Conservation (phyloP, 2,797 vertebrate species). For the Yasuhikotakia modesta region DNA sequence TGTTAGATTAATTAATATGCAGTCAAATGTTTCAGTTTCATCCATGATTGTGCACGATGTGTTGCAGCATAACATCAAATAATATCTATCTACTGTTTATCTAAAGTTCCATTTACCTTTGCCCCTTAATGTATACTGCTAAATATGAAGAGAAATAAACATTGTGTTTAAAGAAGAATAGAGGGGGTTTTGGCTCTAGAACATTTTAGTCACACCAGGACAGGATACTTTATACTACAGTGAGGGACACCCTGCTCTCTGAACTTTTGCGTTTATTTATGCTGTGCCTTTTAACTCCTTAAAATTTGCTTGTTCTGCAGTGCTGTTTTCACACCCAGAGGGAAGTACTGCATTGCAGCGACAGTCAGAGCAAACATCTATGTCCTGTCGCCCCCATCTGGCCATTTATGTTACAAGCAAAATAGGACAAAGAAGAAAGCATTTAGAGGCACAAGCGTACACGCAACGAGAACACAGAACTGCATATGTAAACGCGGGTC, state of each 20-base stretch:
- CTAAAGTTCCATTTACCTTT: neutral
- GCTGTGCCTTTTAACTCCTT: constrained; percentile 59
- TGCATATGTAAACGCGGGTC: neutral
- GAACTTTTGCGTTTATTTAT: constrained; percentile 33
- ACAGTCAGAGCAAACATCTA: constrained; percentile 61
- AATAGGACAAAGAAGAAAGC: neutral
- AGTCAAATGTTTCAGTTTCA: neutral
- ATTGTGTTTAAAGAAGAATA: constrained; percentile 23
- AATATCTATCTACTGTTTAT: too few relatives aligned
- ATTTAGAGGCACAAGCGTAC: too few relatives aligned
- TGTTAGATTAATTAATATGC: neutral
- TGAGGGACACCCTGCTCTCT: constrained; percentile 14
- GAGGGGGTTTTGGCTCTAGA: neutral
- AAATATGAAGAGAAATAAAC: neutral
- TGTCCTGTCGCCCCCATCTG: constrained; percentile 66
- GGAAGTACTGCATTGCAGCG: constrained; percentile 75
- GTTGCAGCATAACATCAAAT: too few relatives aligned
- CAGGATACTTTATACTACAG: too few relatives aligned
- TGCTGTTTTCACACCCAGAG: constrained; percentile 57
- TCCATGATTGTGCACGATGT: too few relatives aligned
- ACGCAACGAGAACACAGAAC: neutral
- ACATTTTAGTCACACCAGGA: too few relatives aligned
- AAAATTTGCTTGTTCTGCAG: constrained; percentile 61
- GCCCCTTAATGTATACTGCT: neutral
- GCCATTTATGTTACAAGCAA: constrained; percentile 35